A percentile compares a stretch with the other conserved stretches of the same genome.
phyloP scores from a whole-genome alignment of 2,888 invertebrate species.

The Athetis lepigone region DNA sequence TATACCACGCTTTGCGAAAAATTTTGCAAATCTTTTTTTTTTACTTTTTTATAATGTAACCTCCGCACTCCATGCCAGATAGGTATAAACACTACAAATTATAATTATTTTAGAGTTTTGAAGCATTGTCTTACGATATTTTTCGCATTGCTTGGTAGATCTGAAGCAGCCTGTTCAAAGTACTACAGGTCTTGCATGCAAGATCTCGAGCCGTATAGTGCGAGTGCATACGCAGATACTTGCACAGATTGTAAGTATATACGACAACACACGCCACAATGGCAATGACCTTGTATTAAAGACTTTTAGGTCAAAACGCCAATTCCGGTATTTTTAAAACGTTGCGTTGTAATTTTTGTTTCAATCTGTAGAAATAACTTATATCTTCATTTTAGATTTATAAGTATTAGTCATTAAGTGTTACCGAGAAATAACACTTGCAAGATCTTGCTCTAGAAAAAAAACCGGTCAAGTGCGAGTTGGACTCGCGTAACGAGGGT shows the following conservation, averaged over 20 bases:
- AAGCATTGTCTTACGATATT: not conserved
- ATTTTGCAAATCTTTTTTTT: not conserved
- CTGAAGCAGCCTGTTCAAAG: constrained; percentile 18
- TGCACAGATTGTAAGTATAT: not conserved
- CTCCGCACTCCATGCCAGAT: not conserved
- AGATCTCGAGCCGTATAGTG: not conserved
- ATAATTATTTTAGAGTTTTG: not conserved
- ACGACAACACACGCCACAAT: not conserved
- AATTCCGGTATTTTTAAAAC: no score
- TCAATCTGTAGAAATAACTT: no score
- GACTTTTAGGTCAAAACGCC: no score
- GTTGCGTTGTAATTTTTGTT: no score
- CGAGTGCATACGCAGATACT: not conserved
- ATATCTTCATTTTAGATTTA: no score
- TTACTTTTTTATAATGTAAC: not conserved
- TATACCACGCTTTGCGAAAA: constrained; percentile 24
- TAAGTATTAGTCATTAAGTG: no score
- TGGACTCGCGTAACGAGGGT: no score
- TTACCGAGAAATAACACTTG: no score
- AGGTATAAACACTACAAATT: not conserved
- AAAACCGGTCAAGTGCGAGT: no score
- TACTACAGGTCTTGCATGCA: not conserved
- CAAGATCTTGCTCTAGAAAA: no score
- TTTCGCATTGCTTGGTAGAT: not conserved
- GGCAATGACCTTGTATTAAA: not conserved